These are phyloP conservation scores for Aradus depressus DNA, from an alignment of 2,888 invertebrate species.

Conservation along the genomic window DNA sequence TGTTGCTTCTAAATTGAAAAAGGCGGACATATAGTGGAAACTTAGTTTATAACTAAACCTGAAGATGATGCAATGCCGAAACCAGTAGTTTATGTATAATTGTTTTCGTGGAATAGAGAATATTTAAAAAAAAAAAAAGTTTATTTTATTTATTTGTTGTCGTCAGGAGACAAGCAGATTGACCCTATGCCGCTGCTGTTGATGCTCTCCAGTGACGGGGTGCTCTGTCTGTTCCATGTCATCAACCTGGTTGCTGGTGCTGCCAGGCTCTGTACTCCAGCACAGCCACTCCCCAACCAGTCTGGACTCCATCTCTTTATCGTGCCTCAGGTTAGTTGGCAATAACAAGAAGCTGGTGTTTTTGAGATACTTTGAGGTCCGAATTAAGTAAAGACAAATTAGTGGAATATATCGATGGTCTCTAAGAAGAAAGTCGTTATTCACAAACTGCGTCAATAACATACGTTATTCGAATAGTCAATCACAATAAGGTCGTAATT, in stretches of 20 bases:
- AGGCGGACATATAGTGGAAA: neutral
- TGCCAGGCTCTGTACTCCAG: slow-evolving; percentile 50
- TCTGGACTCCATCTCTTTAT: slow-evolving; percentile 32
- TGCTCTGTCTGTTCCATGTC: slow-evolving; percentile 64
- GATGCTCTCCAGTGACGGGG: slow-evolving; percentile 63
- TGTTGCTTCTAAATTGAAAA: too few relatives aligned
- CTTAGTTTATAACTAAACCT: neutral
- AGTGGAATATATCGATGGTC: too few relatives aligned
- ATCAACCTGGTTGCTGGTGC: slow-evolving; percentile 53
- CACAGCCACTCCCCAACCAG: slow-evolving; percentile 40
- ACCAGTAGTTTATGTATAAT: neutral
- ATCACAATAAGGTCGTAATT: too few relatives aligned
- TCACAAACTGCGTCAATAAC: too few relatives aligned
- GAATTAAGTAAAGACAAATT: too few relatives aligned
- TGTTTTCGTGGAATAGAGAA: neutral
- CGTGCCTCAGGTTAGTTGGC: slow-evolving; percentile 6
- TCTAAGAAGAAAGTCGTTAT: too few relatives aligned
- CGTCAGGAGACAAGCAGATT: slow-evolving; percentile 51
- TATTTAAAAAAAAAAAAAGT: neutral
- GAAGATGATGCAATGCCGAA: neutral
- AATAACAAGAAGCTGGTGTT: too few relatives aligned
- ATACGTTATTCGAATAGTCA: too few relatives aligned
- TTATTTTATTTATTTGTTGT: slow-evolving; percentile 29
- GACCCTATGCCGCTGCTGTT: slow-evolving; percentile 69
- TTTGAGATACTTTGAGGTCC: too few relatives aligned